phyloP scores from a whole-genome alignment of 2,888 invertebrate species.

The Sericinus montela region DNA sequence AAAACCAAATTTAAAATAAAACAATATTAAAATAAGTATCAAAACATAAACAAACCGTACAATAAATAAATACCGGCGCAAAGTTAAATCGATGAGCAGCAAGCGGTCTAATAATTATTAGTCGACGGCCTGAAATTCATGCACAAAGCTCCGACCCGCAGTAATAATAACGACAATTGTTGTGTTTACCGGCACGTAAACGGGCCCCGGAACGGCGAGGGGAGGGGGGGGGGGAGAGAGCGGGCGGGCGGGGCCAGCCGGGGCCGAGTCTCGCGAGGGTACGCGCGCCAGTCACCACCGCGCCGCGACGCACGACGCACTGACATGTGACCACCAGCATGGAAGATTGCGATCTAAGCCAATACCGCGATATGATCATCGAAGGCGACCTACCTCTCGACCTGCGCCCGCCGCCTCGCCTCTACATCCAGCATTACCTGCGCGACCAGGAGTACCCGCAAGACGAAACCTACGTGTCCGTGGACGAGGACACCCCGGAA shows the following conservation, averaged over 20 bases:
- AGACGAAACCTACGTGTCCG: slow-evolving; percentile 71
- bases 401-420: slow-evolving; percentile 48
- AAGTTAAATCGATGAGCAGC: slow-evolving; percentile 69
- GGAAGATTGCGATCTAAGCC: slow-evolving; percentile 73
- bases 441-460: slow-evolving; percentile 54
- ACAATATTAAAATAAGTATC: no score
- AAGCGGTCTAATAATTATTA: slow-evolving; percentile 74
- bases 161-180: slow-evolving; percentile 79
- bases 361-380: slow-evolving; percentile 58
- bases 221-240: slow-evolving; percentile 41
- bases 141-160: slow-evolving; percentile 78
- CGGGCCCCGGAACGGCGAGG: slow-evolving; percentile 46
- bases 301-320: slow-evolving; percentile 64
- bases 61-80: slow-evolving; percentile 61
- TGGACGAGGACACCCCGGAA: slow-evolving; percentile 69
- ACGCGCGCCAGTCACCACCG: slow-evolving; percentile 59
- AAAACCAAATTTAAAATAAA: no score
- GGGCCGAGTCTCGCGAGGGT: slow-evolving; percentile 50
- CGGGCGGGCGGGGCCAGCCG: slow-evolving; percentile 45
- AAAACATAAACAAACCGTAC: background rate
- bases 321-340: slow-evolving; percentile 71
- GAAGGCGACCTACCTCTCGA: slow-evolving; percentile 18
- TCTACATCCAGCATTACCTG: slow-evolving; percentile 64
- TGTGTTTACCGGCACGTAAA: slow-evolving; percentile 79
- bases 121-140: slow-evolving; percentile 78